Base-by-base conservation (phyloP, 1,140 invertebrate genomes). In the Lepidostoma basale region DNA sequence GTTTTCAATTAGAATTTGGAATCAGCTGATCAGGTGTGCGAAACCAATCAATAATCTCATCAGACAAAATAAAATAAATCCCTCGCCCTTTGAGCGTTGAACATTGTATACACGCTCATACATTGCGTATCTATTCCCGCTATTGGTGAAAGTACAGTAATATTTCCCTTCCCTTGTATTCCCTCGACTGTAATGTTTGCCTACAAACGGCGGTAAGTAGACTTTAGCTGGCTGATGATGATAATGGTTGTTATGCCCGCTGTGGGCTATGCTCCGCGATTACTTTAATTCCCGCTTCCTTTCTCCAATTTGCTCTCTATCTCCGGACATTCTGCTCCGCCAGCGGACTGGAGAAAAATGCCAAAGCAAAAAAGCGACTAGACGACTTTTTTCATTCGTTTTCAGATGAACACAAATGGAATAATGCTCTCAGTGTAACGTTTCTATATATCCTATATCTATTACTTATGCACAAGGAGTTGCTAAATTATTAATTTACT, bases 201-300 rank as follows among this genome's bases (percentile, higher is more conserved):
- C 36, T 66, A 30, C 23, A 54, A 56, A 56, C 52, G 47, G 36
- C 33, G 14, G 40, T 56, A 66, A 66, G 63, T 58, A 66, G 63
- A 54, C 63, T 47, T 66, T 66, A 58, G 63, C 33, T 22, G 23
- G 16, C 33, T 56, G 63, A 66, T 52, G 45, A 64, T 66, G 45
- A 58, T 36, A 54, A 66, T 56, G 26, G 36, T 23, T 23, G 14
- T 49, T 36, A 45, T 47, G 47, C 25, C 40, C 28, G 45, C 62
- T 47, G 33, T 62, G 28, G 36, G 23, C 39, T 42, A 18, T 20
- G 16, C 10, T 66, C 25, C 10, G 12, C 63, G 20, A 42, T 66
- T 56, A 66, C 63, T 66, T 64, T 66, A 66, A 66, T 66, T 56
- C 52, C 49, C 49, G 52, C 36, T 54, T 64, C 49, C 49, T 66